phyloP scores from a whole-genome alignment of 2,113 vertebrate species.

The Lophochroa leadbeateri region DNA sequence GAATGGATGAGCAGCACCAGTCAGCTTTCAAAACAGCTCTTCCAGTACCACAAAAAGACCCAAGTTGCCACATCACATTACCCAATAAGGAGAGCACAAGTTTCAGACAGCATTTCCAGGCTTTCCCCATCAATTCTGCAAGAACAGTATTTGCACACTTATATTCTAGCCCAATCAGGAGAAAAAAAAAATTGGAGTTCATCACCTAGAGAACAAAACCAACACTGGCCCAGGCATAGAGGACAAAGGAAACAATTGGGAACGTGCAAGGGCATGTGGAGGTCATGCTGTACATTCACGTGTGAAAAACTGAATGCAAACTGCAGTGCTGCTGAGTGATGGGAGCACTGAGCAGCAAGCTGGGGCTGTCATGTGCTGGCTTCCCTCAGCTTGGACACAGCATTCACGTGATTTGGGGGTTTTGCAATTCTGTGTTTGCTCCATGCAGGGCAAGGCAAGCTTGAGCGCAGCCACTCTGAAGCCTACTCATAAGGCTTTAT shows the following conservation, averaged over 20 bases:
- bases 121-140: background rate
- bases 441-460: background rate
- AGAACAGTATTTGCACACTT: background rate
- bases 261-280: accelerated
- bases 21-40: background rate
- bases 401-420: accelerated
- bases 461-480: background rate
- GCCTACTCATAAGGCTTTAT: background rate
- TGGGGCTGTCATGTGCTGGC: background rate
- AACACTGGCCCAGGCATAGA: background rate
- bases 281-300: accelerated
- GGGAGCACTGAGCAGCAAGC: background rate
- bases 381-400: accelerated
- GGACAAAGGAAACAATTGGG: background rate
- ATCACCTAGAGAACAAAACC: background rate
- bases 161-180: background rate
- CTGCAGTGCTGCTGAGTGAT: too few relatives aligned
- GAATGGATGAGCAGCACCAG: background rate
- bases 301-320: background rate
- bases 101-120: background rate
- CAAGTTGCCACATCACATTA: background rate
- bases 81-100: background rate
- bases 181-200: background rate
- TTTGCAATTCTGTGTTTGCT: background rate
- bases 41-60: background rate